Base-by-base conservation (phyloP, 2,797 vertebrate species). In the Microhierax caerulescens region DNA sequence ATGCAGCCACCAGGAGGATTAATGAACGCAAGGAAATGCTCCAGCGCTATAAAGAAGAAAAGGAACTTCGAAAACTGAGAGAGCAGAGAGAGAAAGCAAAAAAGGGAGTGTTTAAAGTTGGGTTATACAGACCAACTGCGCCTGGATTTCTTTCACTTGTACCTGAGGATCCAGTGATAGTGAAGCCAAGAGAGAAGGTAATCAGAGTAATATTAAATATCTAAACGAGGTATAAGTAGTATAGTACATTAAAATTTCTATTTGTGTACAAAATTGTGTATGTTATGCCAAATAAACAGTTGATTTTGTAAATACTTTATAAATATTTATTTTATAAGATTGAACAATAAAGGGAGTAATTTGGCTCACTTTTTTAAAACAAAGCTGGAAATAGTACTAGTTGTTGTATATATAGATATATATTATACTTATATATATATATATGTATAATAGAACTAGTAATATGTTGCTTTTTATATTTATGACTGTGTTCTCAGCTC, bases 31-130 rank as follows among this genome's bases (percentile, higher is more conserved):
- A 96, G 82, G 98, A 98, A 85, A 98, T 99, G 98, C 99, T 99
- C 2, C 98, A 98, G 67, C 99, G 99, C 57, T 99, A 99, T 97
- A 99, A 99, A 91, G 99, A 99, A 37, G 98, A 99, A 7, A 99
- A 99, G 82, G 97, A 98, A 19, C 98, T 99, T 11, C 96, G 98
- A 61, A 99, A 99, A 47, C 97, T 99, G 93, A 99, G 98, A 76
- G 98, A 99, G 76, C 99, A 98, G 74, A 97, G 99, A 51, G 98
- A 99, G 53, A 99, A 97, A 76, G 98, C 98, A 45, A 98, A 97
- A 69, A 99, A 98, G 95, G 98, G 98, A 0, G 92, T 99, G 2
- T 99, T 99, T 96, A 99, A 99, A 96, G 98, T 98, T 5, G 99
- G 99, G 1, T 90, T 99, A 7, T 99, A 99, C 85, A 99, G 97